Evolutionary conservation across 1,140 invertebrate genomes (phyloP).

Genomic region (Archegozetes longisetosus): DNA sequence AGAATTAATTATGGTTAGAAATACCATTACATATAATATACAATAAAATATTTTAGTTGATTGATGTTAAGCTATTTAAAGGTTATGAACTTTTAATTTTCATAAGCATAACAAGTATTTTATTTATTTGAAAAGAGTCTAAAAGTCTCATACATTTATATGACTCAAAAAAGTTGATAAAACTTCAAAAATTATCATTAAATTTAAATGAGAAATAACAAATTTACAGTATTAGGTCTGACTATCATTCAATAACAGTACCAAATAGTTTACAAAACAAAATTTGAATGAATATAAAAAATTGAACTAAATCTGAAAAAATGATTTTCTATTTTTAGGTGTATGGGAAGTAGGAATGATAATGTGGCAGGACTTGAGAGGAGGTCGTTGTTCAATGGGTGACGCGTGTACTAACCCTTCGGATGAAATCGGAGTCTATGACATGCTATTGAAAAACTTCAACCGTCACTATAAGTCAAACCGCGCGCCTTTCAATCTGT

Average conservation of each 20-base stretch:
- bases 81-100: not conserved
- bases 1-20: too few species aligned
- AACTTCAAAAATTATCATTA: too few species aligned
- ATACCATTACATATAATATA: too few species aligned
- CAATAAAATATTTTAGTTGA: too few species aligned
- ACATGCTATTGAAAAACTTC: conserved; percentile 79
- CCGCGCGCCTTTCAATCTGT: conserved; percentile 28
- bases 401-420: conserved; percentile 83
- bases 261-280: not conserved
- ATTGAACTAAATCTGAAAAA: conserved; percentile 3
- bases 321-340: conserved; percentile 5
- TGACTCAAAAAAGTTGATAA: too few species aligned
- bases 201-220: too few species aligned
- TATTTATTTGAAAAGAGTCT: not conserved
- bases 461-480: conserved; percentile 29
- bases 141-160: too few species aligned
- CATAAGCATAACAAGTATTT: not conserved
- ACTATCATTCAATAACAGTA: not conserved
- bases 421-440: conserved; percentile 70
- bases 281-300: not conserved
- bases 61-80: not conserved
- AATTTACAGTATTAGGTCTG: too few species aligned
- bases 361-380: conserved; percentile 23
- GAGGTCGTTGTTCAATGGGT: conserved; percentile 82
- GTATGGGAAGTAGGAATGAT: conserved; percentile 21